Base-by-base conservation (phyloP, 2,113 vertebrate genomes). In the Platichthys flesus region DNA sequence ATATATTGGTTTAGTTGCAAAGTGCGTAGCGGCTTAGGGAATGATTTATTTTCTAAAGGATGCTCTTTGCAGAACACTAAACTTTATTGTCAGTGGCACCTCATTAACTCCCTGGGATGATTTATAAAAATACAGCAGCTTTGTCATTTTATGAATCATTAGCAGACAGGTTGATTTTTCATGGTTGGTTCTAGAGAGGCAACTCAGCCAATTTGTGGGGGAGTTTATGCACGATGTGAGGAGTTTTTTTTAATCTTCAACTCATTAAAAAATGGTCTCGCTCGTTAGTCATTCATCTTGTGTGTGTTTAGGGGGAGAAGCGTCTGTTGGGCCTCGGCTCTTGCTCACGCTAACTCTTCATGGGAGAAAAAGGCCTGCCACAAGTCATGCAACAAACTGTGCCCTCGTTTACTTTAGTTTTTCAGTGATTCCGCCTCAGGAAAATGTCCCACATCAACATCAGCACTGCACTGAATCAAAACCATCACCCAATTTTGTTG, bases 81-180 rank as follows among this genome's bases (percentile, higher is more conserved):
- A 62, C 24, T 78, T 62, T 72, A 77, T 74, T 54, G 45, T 28
- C 24, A 54, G 52, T 26, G 49, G 51, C 23, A 54, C 59, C 74
- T 72, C 52, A 67, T 78, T 79, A 79, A 75, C 66, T 52, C 40
- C 63, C 58, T 35, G 60, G 0, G 2, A 82, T 57, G 26, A 58
- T 55, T 20, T 85, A 67, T 26, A 61, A 2, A 71, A 13, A 61
- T 75, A 67, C 58, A 59, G 18, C 24, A 0, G 2, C 70, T 58
- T 56, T 65, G 67, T 82, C 24, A 67, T 73, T 83, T 76, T 59
- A 9, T 45, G 2, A 56, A n/a, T n/a, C 23, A 67, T 67, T 58
- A 35, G 9, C 24, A 49, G 51, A 0, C 60, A 42, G 26, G 45
- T 73, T 52, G 0, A 64, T 78, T 70, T 75, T 66, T 82, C 54